Percentiles rank a stretch among this genome's conserved stretches.
These are phyloP conservation scores for Drosophila greeni DNA, from an alignment of 2,888 invertebrate species.

Conservation along the genomic window DNA sequence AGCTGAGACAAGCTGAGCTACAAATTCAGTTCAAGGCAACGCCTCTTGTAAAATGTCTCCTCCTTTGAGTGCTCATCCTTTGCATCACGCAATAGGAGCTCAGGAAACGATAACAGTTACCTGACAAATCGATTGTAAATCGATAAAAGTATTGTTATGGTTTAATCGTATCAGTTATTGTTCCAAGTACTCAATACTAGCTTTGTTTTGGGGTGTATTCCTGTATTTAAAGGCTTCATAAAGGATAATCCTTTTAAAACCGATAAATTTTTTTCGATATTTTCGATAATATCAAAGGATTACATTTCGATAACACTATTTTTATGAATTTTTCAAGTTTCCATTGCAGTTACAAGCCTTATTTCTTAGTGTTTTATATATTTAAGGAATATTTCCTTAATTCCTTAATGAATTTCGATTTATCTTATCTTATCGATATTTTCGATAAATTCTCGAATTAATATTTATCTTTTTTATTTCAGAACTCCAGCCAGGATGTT, in stretches of 20 bases:
- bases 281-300: not conserved
- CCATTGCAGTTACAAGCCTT: too few relatives aligned
- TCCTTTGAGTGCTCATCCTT: constrained; percentile 18
- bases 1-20: constrained; percentile 10
- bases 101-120: not conserved
- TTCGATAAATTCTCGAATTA: not conserved
- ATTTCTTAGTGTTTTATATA: too few relatives aligned
- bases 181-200: not conserved
- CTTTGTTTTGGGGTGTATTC: not conserved
- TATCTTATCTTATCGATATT: not conserved
- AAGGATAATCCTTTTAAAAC: not conserved
- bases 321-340: too few relatives aligned
- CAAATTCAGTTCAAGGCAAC: constrained; percentile 67
- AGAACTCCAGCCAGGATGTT: constrained; percentile 42
- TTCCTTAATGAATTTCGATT: not conserved
- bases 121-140: not conserved
- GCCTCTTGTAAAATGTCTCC: constrained; percentile 46
- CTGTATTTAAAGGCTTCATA: not conserved
- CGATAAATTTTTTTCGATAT: not conserved
- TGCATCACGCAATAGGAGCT: not conserved
- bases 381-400: not conserved
- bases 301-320: too few relatives aligned
- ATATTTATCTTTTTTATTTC: not conserved
- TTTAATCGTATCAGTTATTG: not conserved
- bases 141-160: not conserved